These are phyloP conservation scores for Tupiocoris notatus DNA, from an alignment of 2,888 invertebrate species.

Conservation along the genomic window DNA sequence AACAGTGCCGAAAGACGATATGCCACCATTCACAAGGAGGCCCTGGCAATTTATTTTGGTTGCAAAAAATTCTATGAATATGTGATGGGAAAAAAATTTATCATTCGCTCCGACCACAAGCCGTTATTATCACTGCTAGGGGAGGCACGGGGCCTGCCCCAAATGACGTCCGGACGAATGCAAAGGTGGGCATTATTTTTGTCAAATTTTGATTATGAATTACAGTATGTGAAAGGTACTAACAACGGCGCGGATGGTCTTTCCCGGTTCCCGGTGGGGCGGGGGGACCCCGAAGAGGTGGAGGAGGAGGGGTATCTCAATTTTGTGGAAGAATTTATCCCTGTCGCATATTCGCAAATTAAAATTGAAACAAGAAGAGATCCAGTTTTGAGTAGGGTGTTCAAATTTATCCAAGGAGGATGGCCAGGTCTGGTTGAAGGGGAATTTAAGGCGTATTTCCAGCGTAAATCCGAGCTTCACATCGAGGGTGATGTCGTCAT, in stretches of 20 bases:
- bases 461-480: constrained; percentile 30
- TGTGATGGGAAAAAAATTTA: constrained; percentile 52
- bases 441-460: constrained; percentile 13
- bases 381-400: constrained; percentile 7
- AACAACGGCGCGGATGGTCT: constrained; percentile 24
- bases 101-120: constrained; percentile 52
- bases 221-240: constrained; percentile 47
- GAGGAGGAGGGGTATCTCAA: background rate
- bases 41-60: constrained; percentile 52
- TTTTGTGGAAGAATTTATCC: background rate
- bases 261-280: background rate
- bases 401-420: constrained; percentile 11
- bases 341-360: background rate
- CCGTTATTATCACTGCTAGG: constrained; percentile 51
- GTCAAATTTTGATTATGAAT: constrained; percentile 46
- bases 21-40: constrained; percentile 52
- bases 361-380: background rate
- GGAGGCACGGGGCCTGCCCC: constrained; percentile 51
- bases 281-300: background rate
- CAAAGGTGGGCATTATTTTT: constrained; percentile 51
- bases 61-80: constrained; percentile 53
- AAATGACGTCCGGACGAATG: constrained; percentile 52
- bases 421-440: constrained; percentile 32
- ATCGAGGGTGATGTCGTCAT: constrained; percentile 40
- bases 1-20: constrained; percentile 52